Percentiles rank a stretch among this genome's conserved stretches.
These are phyloP conservation scores for Taurulus bubalis DNA, from an alignment of 2,113 vertebrate species.

Conservation along the genomic window DNA sequence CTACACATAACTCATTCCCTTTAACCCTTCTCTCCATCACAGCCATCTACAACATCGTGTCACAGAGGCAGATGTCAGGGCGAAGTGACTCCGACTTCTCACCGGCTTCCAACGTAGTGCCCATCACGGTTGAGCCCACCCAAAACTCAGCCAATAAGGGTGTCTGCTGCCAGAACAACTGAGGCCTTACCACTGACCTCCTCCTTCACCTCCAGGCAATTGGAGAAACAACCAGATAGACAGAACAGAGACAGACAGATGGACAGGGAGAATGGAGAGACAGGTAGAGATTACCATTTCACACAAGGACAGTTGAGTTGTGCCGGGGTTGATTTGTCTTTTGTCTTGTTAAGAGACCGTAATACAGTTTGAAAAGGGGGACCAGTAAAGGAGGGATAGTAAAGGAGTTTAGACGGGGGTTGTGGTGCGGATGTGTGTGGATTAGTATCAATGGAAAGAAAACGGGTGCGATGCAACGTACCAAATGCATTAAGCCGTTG, in stretches of 20 bases:
- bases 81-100: constrained; percentile 84
- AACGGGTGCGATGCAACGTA: constrained; percentile 25
- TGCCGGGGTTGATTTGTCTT: constrained; percentile 29
- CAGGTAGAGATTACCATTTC: constrained; percentile 48
- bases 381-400: constrained; percentile 8
- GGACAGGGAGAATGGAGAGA: constrained; percentile 37
- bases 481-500: constrained; percentile 45
- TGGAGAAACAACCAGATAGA: constrained; percentile 51
- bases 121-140: constrained; percentile 90
- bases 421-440: constrained; percentile 11
- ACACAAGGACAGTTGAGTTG: constrained; percentile 32
- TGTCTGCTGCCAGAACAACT: constrained; percentile 91
- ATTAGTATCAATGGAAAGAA: constrained; percentile 1
- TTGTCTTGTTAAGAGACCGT: constrained; percentile 30
- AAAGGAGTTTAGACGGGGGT: constrained; percentile 19
- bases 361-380: not conserved
- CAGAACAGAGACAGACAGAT: constrained; percentile 37
- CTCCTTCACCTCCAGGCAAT: constrained; percentile 57
- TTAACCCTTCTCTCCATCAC: constrained; percentile 46
- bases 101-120: constrained; percentile 86
- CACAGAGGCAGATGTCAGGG: constrained; percentile 88
- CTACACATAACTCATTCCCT: constrained; percentile 40
- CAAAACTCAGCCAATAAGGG: constrained; percentile 83
- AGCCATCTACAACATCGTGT: constrained; percentile 92
- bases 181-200: constrained; percentile 64